Conservation (phyloP, 1,140 invertebrate genomes). For the Pogonus chalceus region DNA sequence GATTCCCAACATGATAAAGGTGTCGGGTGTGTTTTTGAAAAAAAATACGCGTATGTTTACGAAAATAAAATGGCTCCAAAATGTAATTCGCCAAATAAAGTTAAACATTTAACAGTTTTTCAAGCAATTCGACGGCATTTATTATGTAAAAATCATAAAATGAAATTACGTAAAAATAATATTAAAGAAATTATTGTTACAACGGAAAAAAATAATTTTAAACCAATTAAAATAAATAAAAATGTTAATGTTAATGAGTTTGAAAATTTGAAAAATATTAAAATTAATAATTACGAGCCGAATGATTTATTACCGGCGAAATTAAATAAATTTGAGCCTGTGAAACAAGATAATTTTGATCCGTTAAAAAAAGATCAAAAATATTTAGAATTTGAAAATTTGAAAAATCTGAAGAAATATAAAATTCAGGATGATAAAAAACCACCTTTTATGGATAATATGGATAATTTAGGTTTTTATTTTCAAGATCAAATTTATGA, state of each 20-base stretch:
- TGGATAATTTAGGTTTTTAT: too few species aligned
- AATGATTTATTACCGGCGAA: not conserved
- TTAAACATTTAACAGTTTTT: conserved; percentile 50
- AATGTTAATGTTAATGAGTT: not conserved
- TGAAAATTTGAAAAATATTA: conserved; percentile 1
- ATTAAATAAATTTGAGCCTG: too few species aligned
- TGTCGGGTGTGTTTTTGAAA: conserved; percentile 26
- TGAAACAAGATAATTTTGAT: too few species aligned
- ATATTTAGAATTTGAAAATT: too few species aligned
- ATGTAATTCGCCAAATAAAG: conserved; percentile 46
- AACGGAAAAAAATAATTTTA: not conserved
- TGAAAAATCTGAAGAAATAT: too few species aligned
- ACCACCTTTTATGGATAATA: too few species aligned
- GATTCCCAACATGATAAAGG: conserved; percentile 34
- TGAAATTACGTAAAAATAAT: conserved; percentile 19
- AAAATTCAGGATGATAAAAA: too few species aligned
- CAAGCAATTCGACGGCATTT: conserved; percentile 38
- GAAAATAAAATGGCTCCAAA: conserved; percentile 50
- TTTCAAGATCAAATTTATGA: too few species aligned
- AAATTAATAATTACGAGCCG: not conserved
- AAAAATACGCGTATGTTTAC: conserved; percentile 37
- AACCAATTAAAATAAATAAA: not conserved
- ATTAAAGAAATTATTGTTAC: not conserved
- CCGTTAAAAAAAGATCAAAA: too few species aligned
- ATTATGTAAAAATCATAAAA: conserved; percentile 30